phyloP scores from a whole-genome alignment of 2,797 vertebrate species.

The Micropoecilia bifurca region DNA sequence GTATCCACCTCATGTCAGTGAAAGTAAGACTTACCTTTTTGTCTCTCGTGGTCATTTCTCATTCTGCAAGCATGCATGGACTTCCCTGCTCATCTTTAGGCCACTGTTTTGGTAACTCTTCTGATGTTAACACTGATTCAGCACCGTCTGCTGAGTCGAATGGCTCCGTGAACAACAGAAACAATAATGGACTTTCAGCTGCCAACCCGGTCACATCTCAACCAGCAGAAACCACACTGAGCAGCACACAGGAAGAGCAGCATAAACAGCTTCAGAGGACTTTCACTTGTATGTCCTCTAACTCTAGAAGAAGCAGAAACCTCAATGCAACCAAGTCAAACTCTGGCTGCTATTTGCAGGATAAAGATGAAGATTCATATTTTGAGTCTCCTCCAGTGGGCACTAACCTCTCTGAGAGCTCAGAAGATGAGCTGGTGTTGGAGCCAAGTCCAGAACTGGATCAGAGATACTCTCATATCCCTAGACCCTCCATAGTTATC shows the following conservation, averaged over 20 bases:
- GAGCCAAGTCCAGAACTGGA: conserved; percentile 56
- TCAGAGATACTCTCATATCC: conserved; percentile 75
- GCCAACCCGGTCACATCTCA: conserved; percentile 67
- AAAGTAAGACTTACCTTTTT: conserved; percentile 19
- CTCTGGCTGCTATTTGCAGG: conserved; percentile 39
- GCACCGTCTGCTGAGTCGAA: conserved; percentile 48
- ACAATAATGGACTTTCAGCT: conserved; percentile 29
- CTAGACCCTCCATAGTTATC: conserved; percentile 82
- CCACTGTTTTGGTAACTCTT: conserved; percentile 78
- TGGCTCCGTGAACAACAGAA: conserved; percentile 38
- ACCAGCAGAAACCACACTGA: conserved; percentile 49
- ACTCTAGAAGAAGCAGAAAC: conserved; percentile 41
- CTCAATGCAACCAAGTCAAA: conserved; percentile 59
- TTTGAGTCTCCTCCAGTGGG: conserved; percentile 39
- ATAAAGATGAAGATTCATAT: conserved; percentile 25
- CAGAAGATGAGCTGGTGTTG: conserved; percentile 60
- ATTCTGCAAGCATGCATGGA: conserved; percentile 75
- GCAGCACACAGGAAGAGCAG: conserved; percentile 24
- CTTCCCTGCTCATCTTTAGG: conserved; percentile 82
- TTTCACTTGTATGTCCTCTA: conserved; percentile 56
- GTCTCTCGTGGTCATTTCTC: conserved; percentile 30
- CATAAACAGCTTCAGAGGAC: conserved; percentile 49
- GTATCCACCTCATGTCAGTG: conserved; percentile 47
- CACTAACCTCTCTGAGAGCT: conserved; percentile 49
- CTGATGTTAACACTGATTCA: conserved; percentile 76